A percentile compares a stretch with the other conserved stretches of the same genome.
phyloP scores from a whole-genome alignment of 2,888 invertebrate genomes.

The Tetragonula carbonaria region DNA sequence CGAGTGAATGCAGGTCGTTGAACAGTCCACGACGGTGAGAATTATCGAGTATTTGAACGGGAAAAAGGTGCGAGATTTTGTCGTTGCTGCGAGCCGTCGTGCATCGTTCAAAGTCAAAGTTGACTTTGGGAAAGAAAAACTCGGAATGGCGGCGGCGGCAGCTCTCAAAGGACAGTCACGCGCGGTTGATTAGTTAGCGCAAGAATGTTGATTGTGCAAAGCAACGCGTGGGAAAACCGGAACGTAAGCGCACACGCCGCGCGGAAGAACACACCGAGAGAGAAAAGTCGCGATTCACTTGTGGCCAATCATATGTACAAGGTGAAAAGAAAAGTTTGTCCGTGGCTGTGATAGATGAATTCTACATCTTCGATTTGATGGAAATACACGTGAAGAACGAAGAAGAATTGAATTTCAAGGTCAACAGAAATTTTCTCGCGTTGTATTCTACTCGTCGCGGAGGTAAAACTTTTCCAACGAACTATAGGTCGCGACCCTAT shows the following conservation, averaged over 20 bases:
- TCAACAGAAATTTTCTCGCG: too few relatives aligned
- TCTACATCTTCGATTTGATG: too few relatives aligned
- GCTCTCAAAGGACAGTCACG: conserved; percentile 52
- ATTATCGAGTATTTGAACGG: neutral
- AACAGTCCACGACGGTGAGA: neutral
- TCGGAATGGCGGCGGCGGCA: conserved; percentile 14
- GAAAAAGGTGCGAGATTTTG: neutral
- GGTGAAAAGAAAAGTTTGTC: too few relatives aligned
- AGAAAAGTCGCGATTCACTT: conserved; percentile 13
- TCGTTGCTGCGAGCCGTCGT: neutral
- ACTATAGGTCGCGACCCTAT: too few relatives aligned
- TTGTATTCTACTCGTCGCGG: too few relatives aligned
- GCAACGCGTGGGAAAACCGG: conserved; percentile 46
- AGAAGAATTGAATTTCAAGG: too few relatives aligned
- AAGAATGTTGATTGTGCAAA: conserved; percentile 50
- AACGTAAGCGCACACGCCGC: neutral
- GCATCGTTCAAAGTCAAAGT: conserved; percentile 8
- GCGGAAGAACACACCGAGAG: neutral
- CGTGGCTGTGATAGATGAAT: too few relatives aligned
- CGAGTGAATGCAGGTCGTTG: too few relatives aligned
- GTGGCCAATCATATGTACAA: neutral
- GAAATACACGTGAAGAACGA: too few relatives aligned
- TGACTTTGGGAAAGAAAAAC: conserved; percentile 9
- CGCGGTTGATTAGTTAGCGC: conserved; percentile 46
- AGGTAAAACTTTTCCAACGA: too few relatives aligned